Evolutionary conservation across 2,113 vertebrate genomes (phyloP).

Genomic region (Onychostruthus taczanowskii): DNA sequence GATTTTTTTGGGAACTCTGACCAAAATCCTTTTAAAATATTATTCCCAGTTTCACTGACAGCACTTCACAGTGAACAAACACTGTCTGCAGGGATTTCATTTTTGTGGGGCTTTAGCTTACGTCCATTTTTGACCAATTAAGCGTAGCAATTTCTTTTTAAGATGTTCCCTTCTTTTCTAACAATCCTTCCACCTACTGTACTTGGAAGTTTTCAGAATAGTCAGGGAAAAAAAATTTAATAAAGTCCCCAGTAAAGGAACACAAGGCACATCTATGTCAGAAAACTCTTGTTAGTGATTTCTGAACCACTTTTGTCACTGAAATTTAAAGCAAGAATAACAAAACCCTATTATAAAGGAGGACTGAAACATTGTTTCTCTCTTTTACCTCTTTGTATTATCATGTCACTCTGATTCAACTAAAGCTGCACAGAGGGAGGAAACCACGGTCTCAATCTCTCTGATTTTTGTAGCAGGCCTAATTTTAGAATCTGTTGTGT

Average conservation of each 20-base stretch:
- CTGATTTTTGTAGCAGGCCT: conserved; percentile 53
- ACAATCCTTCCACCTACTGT: not conserved
- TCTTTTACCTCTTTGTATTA: conserved; percentile 51
- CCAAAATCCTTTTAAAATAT: not conserved
- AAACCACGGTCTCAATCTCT: conserved; percentile 26
- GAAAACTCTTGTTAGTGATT: conserved; percentile 63
- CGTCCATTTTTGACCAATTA: conserved; percentile 11
- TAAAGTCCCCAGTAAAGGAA: not conserved
- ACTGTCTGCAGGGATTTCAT: not conserved
- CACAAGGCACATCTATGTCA: conserved; percentile 50
- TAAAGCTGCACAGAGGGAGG: conserved; percentile 49
- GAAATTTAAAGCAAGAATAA: conserved; percentile 59
- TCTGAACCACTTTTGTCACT: conserved; percentile 67
- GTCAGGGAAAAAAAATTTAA: not conserved
- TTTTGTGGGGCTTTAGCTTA: not conserved
- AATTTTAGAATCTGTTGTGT: conserved; percentile 64
- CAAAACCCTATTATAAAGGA: conserved; percentile 44
- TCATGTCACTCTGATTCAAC: conserved; percentile 54
- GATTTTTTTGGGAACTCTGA: not conserved
- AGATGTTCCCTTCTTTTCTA: conserved; percentile 17
- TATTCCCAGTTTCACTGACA: not conserved
- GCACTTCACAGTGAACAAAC: not conserved
- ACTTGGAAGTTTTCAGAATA: conserved; percentile 42
- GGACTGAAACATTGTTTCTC: conserved; percentile 51
- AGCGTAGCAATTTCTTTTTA: conserved; percentile 23